Conservation (phyloP, 2,888 invertebrate species). For the Lysandra bellargus region DNA sequence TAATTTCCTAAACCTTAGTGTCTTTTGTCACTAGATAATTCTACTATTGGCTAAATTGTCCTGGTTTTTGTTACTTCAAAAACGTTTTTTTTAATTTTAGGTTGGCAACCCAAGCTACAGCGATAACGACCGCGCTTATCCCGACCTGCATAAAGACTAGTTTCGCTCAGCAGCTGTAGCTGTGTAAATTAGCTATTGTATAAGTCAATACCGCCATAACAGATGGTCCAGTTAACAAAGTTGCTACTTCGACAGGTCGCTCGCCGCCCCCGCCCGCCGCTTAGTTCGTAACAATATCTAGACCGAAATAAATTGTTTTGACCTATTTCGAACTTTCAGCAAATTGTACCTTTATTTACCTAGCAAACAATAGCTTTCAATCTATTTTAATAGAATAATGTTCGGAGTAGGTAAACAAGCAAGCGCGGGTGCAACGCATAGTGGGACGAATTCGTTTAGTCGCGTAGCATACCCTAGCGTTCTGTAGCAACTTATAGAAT, state of each 20-base stretch:
- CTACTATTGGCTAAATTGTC: too few species aligned
- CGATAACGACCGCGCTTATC: neutral
- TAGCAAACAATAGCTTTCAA: conserved; percentile 12
- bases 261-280: neutral
- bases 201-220: conserved; percentile 15
- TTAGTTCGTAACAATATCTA: conserved; percentile 22
- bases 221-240: conserved; percentile 27
- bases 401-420: neutral
- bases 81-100: too few species aligned
- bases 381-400: conserved; percentile 4
- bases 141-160: neutral
- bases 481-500: too few species aligned
- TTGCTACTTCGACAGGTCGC: conserved; percentile 23
- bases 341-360: conserved; percentile 18
- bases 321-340: conserved; percentile 19
- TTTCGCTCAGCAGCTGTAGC: neutral
- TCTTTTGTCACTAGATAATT: too few species aligned
- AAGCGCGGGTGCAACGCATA: neutral
- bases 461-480: neutral
- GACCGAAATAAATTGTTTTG: conserved; percentile 27
- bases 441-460: neutral
- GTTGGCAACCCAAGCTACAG: neutral
- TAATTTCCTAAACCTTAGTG: too few species aligned
- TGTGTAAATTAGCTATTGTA: neutral
- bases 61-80: too few species aligned